phyloP scores from a whole-genome alignment of 2,888 invertebrate genomes.

The Diarsia brunnea region DNA sequence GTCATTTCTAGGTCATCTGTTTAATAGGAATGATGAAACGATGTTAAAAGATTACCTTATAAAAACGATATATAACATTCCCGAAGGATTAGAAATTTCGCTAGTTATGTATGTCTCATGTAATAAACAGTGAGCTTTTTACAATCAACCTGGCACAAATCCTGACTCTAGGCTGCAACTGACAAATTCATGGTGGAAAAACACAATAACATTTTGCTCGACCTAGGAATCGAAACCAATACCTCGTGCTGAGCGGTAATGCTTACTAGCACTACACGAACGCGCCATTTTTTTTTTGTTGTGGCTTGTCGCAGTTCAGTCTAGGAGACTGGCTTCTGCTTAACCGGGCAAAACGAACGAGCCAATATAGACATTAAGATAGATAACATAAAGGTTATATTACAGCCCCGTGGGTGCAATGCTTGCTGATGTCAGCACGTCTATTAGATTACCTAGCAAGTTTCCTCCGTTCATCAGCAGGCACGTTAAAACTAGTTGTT shows the following conservation, averaged over 20 bases:
- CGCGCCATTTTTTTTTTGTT: too few species aligned
- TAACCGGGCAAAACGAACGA: too few species aligned
- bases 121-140: neutral
- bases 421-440: neutral
- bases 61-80: neutral
- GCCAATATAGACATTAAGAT: too few species aligned
- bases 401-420: neutral
- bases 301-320: too few species aligned
- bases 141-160: neutral
- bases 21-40: neutral
- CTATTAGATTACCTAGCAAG: neutral
- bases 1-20: constrained; percentile 70
- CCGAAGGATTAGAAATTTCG: neutral
- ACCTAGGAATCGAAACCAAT: neutral
- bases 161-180: neutral
- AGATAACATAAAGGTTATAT: neutral
- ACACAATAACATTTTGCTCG: neutral
- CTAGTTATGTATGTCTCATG: neutral
- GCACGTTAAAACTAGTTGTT: neutral
- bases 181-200: neutral
- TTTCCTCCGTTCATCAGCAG: neutral
- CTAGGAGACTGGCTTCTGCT: too few species aligned
- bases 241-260: neutral
- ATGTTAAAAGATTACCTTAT: neutral
- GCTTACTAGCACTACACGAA: neutral